Evolutionary conservation across 2,113 vertebrate genomes (phyloP), one percentile per base, ranked within the genome.

Genomic region (Lucifuga dentata): DNA sequence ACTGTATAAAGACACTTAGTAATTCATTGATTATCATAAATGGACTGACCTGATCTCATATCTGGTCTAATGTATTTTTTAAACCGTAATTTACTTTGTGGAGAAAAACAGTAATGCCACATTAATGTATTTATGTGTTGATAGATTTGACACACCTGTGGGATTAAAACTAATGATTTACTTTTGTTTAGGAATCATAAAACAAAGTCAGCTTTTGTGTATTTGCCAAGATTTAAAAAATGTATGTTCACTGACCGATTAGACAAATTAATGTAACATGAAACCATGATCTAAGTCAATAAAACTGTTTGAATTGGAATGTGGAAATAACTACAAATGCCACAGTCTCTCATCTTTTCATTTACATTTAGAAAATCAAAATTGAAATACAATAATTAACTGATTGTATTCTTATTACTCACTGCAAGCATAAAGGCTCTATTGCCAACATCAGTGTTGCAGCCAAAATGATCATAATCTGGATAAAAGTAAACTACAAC

Each of bases 1-100:
- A 90, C 74, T 77, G 78, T 68, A 45, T 63, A 43, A 66, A 56
- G 84, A 67, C 73, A 73, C 68, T 78, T 67, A 78, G 68, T 75
- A 46, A 58, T 35, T 68, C 50, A 69, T 21, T 39, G 40, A 49
- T 36, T 40, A 13, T 56, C 41, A 48, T n/a, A 35, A 49, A 65
- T 16, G 44, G 36, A 52, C 50, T 38, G 32, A 33, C 12, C 51
- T 46, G 46, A 44, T 62, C 15, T 52, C 26, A 56, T 48, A 17
- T 73, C 59, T 55, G 17, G 13, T 56, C 24, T 66, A 10, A 48
- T 64, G 16, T 23, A 7, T 41, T 52, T 29, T n/a, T n/a, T 55
- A 16, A 52, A 10, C n/a, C 1, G 3, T n/a, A 50, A 32, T 10
- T 45, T 10, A 29, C 12, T 58, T 48, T 51, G 39, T 68, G 23